These are phyloP conservation scores for Gila robusta DNA, from an alignment of 2,797 vertebrate genomes.

Conservation along the genomic window DNA sequence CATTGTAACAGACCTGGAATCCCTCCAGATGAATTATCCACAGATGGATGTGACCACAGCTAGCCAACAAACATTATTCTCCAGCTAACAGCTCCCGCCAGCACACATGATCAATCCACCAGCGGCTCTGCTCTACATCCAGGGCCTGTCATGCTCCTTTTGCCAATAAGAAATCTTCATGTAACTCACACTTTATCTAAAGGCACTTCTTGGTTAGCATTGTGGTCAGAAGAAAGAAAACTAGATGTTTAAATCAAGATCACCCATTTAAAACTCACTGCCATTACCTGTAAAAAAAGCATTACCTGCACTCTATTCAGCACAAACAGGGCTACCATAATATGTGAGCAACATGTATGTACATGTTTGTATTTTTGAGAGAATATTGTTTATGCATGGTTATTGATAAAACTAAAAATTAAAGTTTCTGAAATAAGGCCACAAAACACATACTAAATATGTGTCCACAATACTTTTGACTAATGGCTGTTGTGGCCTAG, in stretches of 20 bases:
- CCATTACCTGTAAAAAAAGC: background rate
- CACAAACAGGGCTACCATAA: too few species aligned
- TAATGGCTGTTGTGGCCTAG: too few species aligned
- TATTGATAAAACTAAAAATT: too few species aligned
- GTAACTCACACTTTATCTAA: background rate
- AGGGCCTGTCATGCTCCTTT: background rate
- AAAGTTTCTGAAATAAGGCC: too few species aligned
- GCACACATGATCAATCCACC: background rate
- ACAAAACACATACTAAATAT: too few species aligned
- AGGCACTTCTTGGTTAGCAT: background rate
- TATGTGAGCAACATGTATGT: too few species aligned
- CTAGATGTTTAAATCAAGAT: background rate
- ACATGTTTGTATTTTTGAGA: too few species aligned
- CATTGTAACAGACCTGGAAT: constrained; percentile 27
- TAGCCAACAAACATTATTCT: constrained; percentile 18
- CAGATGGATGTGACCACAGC: constrained; percentile 26
- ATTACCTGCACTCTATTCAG: too few species aligned
- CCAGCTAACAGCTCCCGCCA: constrained; percentile 16
- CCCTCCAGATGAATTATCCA: constrained; percentile 34
- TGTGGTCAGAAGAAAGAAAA: background rate
- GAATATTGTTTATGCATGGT: too few species aligned
- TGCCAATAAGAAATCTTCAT: background rate
- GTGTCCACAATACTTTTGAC: too few species aligned
- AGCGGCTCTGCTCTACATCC: background rate
- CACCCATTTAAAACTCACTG: background rate